Conservation (phyloP, 2,888 invertebrate genomes). For the Leptinotarsa juncta region DNA sequence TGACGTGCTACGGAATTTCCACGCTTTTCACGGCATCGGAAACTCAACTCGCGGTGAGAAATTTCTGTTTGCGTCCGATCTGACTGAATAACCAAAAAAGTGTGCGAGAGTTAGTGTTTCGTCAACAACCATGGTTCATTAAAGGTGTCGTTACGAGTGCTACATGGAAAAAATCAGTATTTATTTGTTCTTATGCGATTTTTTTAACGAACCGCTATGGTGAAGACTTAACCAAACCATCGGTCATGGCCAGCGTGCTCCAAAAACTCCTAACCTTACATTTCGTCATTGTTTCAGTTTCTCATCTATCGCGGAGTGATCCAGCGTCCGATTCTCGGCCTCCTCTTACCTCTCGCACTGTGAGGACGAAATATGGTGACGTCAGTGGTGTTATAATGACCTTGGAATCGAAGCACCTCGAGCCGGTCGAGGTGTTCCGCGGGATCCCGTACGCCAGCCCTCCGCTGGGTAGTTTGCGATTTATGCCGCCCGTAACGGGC, state of each 20-base stretch:
- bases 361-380: constrained; percentile 89
- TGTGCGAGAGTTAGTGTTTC: neutral
- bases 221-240: constrained; percentile 15
- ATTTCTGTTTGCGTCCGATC: neutral
- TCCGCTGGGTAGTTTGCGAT: constrained; percentile 87
- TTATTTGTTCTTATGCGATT: constrained; percentile 10
- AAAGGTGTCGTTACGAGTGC: neutral
- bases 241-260: constrained; percentile 23
- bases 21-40: constrained; percentile 14
- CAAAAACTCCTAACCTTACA: constrained; percentile 18
- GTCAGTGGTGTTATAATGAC: constrained; percentile 87
- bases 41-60: neutral
- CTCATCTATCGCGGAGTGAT: constrained; percentile 47
- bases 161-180: constrained; percentile 16
- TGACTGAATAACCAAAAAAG: neutral
- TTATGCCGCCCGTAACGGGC: constrained; percentile 96
- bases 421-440: constrained; percentile 91
- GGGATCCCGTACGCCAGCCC: constrained; percentile 96
- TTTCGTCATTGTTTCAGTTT: constrained; percentile 43
- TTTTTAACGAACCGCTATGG: constrained; percentile 22
- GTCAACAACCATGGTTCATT: neutral
- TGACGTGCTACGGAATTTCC: constrained; percentile 42
- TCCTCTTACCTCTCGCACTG: constrained; percentile 83
- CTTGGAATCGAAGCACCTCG: constrained; percentile 82
- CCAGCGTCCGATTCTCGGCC: constrained; percentile 58